phyloP scores from a whole-genome alignment of 2,113 vertebrate genomes.

The Oryzias curvinotus region DNA sequence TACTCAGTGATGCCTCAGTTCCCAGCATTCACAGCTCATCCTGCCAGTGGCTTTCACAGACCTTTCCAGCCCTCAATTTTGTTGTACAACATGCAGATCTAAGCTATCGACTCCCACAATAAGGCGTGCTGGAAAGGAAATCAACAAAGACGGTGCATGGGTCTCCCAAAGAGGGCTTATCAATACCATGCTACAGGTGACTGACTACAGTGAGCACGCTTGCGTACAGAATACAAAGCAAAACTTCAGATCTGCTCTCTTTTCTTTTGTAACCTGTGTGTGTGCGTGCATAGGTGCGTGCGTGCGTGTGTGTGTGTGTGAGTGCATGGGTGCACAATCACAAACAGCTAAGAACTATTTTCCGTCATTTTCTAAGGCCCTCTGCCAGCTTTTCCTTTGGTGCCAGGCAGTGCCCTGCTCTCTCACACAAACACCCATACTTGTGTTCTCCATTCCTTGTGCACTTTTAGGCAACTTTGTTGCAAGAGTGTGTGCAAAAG shows the following conservation, averaged over 20 bases:
- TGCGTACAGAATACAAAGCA: constrained; percentile 1
- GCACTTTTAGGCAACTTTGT: constrained; percentile 51
- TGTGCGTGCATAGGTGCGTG: constrained; percentile 13
- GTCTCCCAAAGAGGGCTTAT: constrained; percentile 57
- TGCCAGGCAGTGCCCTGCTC: constrained; percentile 83
- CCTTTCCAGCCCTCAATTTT: constrained; percentile 7
- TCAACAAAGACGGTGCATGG: constrained; percentile 64
- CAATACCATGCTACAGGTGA: constrained; percentile 69
- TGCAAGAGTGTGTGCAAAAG: constrained; percentile 55
- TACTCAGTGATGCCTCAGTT: constrained; percentile 34
- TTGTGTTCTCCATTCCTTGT: constrained; percentile 43
- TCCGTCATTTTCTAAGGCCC: constrained; percentile 68
- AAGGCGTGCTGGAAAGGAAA: constrained; percentile 34
- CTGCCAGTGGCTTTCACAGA: constrained; percentile 32
- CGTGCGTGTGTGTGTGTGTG: background rate
- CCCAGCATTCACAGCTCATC: constrained; percentile 30
- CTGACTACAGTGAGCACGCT: constrained; percentile 49
- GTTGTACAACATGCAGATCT: constrained; percentile 14
- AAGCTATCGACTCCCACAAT: constrained; percentile 24
- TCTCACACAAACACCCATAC: constrained; percentile 36
- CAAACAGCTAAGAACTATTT: constrained; percentile 29
- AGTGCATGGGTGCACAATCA: background rate
- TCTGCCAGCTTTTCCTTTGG: constrained; percentile 75
- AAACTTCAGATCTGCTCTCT: constrained; percentile 22
- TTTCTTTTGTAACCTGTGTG: background rate